Evolutionary conservation across 2,113 vertebrate genomes (phyloP).

Genomic region (Pampusana beccarii): DNA sequence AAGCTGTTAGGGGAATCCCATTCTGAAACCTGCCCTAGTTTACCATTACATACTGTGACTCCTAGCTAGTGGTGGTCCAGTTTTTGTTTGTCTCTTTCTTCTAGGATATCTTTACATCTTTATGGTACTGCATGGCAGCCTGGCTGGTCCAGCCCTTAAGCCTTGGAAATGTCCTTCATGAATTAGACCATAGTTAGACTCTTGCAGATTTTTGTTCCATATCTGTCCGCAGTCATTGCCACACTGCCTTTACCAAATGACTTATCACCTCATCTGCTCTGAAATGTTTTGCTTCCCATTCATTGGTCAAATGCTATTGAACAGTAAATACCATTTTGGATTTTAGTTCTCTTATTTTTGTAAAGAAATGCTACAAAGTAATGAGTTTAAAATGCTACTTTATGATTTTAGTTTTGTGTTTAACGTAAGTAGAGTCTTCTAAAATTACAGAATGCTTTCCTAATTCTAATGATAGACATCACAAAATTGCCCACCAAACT

Average conservation of each 20-base stretch:
- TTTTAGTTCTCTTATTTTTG: not conserved
- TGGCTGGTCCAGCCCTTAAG: not conserved
- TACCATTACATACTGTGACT: not conserved
- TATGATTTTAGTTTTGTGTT: not conserved
- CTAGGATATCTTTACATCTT: not conserved
- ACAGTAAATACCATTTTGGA: not conserved
- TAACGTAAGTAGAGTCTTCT: not conserved
- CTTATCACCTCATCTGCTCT: not conserved
- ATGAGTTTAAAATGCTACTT: not conserved
- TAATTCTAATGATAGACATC: not conserved
- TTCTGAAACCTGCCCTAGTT: not conserved
- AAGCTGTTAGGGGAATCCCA: not conserved
- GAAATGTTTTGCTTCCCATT: not conserved
- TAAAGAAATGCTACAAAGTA: not conserved
- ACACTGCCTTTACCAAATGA: not conserved
- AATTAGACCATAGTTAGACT: not conserved
- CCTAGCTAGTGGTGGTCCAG: not conserved
- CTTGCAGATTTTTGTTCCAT: not conserved
- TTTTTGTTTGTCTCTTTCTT: not conserved
- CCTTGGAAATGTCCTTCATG: not conserved
- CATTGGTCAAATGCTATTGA: not conserved
- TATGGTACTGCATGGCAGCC: not conserved
- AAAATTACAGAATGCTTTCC: not conserved
- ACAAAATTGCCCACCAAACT: not conserved
- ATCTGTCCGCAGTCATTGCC: not conserved